Conservation (phyloP, 2,797 vertebrate genomes). For the Glyptemys insculpta region DNA sequence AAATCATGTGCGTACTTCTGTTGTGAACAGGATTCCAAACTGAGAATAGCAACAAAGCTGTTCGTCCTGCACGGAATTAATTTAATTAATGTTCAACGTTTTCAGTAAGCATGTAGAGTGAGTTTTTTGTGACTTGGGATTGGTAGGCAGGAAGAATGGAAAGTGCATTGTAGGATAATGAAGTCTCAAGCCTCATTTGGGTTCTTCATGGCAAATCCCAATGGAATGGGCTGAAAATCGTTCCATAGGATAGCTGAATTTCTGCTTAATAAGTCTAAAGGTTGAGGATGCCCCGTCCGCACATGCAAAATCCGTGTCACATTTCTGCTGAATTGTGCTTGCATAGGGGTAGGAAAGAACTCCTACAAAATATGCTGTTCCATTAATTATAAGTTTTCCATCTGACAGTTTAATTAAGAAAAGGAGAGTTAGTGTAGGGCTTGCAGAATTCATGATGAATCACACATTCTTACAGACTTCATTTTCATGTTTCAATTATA, state of each 20-base stretch:
- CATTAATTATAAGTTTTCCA: slow-evolving; percentile 84
- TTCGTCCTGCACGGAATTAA: accelerated
- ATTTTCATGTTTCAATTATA: slow-evolving; percentile 85
- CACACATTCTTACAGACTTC: slow-evolving; percentile 80
- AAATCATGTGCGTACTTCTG: neutral
- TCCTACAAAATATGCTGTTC: slow-evolving; percentile 78
- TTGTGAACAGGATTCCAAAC: neutral
- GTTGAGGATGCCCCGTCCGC: slow-evolving; percentile 35
- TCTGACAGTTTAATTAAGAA: slow-evolving; percentile 86
- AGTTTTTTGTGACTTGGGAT: neutral
- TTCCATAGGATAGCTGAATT: neutral
- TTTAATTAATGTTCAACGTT: neutral
- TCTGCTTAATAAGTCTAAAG: slow-evolving; percentile 46
- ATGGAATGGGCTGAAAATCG: neutral
- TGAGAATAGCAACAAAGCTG: neutral
- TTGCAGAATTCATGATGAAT: slow-evolving; percentile 85
- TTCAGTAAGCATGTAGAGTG: neutral
- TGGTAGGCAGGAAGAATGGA: neutral
- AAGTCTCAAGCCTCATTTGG: neutral
- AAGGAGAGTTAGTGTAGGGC: slow-evolving; percentile 79
- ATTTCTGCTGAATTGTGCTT: slow-evolving; percentile 76
- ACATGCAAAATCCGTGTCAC: slow-evolving; percentile 40
- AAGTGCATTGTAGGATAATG: neutral
- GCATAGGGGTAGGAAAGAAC: slow-evolving; percentile 66
- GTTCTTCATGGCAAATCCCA: neutral